A percentile compares a stretch with the other conserved stretches of the same genome.
phyloP scores from a whole-genome alignment of 2,797 vertebrate genomes.

The Myotis pilosus region DNA sequence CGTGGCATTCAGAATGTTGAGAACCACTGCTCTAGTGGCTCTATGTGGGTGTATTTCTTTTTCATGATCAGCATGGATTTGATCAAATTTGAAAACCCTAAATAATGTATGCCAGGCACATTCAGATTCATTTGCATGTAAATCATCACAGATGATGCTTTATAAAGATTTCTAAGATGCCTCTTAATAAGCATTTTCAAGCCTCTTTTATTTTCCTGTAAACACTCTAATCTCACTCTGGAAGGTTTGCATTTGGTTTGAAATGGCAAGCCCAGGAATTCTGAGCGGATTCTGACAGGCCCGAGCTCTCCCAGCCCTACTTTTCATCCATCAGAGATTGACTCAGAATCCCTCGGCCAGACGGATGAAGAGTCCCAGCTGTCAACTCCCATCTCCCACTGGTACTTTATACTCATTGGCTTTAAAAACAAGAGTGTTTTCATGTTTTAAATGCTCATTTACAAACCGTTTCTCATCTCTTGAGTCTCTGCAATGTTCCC shows the following conservation, averaged over 20 bases:
- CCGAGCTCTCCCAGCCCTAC: conserved; percentile 47
- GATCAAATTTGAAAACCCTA: conserved; percentile 73
- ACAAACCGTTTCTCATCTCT: conserved; percentile 69
- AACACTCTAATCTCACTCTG: conserved; percentile 71
- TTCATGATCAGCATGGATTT: conserved; percentile 42
- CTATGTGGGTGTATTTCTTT: conserved; percentile 3
- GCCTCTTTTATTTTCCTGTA: conserved; percentile 75
- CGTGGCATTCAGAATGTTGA: too few relatives aligned
- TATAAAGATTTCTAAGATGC: conserved; percentile 75
- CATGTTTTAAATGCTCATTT: conserved; percentile 78
- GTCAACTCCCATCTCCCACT: conserved; percentile 70
- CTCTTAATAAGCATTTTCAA: conserved; percentile 78
- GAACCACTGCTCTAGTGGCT: background rate
- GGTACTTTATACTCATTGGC: conserved; percentile 65
- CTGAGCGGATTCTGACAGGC: conserved; percentile 70
- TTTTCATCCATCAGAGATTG: conserved; percentile 62
- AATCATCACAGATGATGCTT: conserved; percentile 78
- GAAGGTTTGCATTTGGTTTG: conserved; percentile 73
- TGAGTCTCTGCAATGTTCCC: conserved; percentile 72
- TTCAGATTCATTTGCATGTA: conserved; percentile 77
- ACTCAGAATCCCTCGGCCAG: conserved; percentile 59
- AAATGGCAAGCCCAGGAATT: conserved; percentile 69
- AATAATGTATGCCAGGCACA: conserved; percentile 77
- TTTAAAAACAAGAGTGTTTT: conserved; percentile 79
- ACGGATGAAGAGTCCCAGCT: conserved; percentile 55